Percentiles rank a stretch among this genome's conserved stretches.
Evolutionary conservation across 2,797 vertebrate genomes (phyloP).

Genomic region (Acanthurus lineatus): DNA sequence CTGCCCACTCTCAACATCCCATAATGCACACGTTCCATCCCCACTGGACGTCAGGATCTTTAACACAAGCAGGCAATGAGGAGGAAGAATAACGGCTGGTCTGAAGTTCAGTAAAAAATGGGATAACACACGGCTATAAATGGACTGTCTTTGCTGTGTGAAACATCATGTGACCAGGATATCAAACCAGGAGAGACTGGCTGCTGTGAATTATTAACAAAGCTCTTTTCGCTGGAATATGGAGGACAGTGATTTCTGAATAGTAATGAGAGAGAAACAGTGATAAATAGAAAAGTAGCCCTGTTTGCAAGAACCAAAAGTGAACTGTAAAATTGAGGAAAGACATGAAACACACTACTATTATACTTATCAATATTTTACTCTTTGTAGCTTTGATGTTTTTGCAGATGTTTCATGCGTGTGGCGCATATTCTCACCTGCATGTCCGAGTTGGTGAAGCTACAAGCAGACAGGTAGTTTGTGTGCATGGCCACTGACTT

Average conservation of each 20-base stretch:
- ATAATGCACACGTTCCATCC: slow-evolving; percentile 97
- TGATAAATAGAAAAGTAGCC: neutral
- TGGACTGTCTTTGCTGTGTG: slow-evolving; percentile 47
- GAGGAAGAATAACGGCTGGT: slow-evolving; percentile 13
- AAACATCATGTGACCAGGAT: slow-evolving; percentile 59
- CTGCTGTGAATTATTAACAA: slow-evolving; percentile 71
- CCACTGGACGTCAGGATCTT: slow-evolving; percentile 98
- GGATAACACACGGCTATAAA: slow-evolving; percentile 40
- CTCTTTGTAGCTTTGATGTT: neutral
- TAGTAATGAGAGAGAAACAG: slow-evolving; percentile 21
- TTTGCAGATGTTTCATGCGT: neutral
- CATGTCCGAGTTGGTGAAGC: slow-evolving; percentile 99
- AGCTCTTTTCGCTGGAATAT: slow-evolving; percentile 21
- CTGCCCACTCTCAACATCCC: slow-evolving; percentile 99
- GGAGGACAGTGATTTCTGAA: slow-evolving; percentile 55
- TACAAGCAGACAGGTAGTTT: slow-evolving; percentile 98
- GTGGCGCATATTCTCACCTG: slow-evolving; percentile 86
- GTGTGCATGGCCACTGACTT: slow-evolving; percentile 99
- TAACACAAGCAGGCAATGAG: slow-evolving; percentile 27
- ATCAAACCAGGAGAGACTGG: slow-evolving; percentile 39
- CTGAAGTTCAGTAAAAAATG: slow-evolving; percentile 36
- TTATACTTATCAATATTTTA: neutral
- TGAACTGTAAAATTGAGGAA: neutral
- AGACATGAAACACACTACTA: neutral
- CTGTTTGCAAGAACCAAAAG: neutral